These are phyloP conservation scores for Ellobius talpinus DNA, from an alignment of 2,113 vertebrate genomes.

Conservation along the genomic window DNA sequence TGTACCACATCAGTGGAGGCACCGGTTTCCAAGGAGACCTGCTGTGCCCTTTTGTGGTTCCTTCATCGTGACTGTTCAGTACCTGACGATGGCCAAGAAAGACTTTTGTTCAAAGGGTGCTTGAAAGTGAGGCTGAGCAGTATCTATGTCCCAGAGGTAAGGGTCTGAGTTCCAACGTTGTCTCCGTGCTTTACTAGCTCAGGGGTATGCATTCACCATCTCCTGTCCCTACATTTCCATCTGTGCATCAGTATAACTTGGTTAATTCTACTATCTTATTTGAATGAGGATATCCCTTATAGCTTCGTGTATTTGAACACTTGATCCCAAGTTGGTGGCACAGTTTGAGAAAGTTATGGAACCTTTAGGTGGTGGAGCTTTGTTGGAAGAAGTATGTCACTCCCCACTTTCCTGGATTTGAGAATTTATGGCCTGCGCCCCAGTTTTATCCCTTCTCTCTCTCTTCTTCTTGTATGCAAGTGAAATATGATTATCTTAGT, in stretches of 20 bases:
- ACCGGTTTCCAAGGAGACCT: not conserved
- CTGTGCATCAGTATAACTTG: not conserved
- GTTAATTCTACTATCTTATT: too few species aligned
- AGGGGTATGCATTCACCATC: not conserved
- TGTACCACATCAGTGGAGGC: not conserved
- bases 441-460: too few species aligned
- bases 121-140: not conserved
- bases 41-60: not conserved
- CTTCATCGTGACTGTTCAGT: not conserved
- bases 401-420: not conserved
- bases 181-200: not conserved
- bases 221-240: not conserved
- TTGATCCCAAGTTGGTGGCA: not conserved
- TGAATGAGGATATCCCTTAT: not conserved
- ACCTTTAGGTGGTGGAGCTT: not conserved
- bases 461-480: not conserved
- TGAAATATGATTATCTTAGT: not conserved
- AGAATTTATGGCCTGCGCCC: not conserved
- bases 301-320: not conserved
- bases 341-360: not conserved
- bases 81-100: not conserved
- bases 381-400: not conserved
- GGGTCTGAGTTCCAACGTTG: not conserved
- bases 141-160: fast-evolving
- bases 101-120: not conserved